Base-by-base conservation (phyloP, 2,888 invertebrate species). In the Micoletzkya japonica region DNA sequence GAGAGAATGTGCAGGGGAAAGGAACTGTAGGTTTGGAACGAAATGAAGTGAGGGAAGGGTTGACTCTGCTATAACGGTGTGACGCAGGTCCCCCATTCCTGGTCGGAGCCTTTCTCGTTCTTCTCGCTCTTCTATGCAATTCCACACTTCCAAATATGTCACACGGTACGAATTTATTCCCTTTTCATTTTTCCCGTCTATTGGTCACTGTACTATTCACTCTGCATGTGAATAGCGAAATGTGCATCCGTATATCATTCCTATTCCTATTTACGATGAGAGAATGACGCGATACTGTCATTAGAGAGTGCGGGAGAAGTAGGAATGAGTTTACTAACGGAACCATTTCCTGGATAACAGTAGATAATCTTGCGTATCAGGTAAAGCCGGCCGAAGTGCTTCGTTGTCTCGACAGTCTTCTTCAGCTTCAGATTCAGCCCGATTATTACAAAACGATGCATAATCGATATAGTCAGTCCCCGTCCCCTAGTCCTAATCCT, bases 21-120 rank as follows among this genome's bases (percentile, higher is more conserved):
- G n/a, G n/a, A n/a, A n/a, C n/a, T n/a, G n/a, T n/a, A n/a, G n/a
- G 49, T 44, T 44, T 14, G n/a, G 14, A 17, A 17, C 49, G n/a
- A 44, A 44, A 17, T 44, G 14, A n/a, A 44, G 49, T 44, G 14
- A 44, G 49, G 49, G 14, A n/a, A 44, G 14, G 49, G 49, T 17
- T 44, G 49, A 44, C n/a, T 44, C 49, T 17, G 49, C n/a, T 17
- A 44, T 44, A 17, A 14, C 14, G 14, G 14, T n/a, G n/a, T n/a
- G n/a, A n/a, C 36, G 32, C 49, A 68, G 98, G 98, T 1, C 98
- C 98, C 71, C 97, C 98, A 20, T 98, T 98, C 88, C 93, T 97
- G 75, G 92, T 97, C 87, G 98, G 98, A 73, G 95, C 97, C 69
- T 89, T 97, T 86, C 90, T 98, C 87, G 97, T 97, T 79, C 91